Percentiles rank a stretch among this genome's conserved stretches.
These are phyloP conservation scores for Thera obeliscata DNA, from an alignment of 2,888 invertebrate genomes.

Conservation along the genomic window DNA sequence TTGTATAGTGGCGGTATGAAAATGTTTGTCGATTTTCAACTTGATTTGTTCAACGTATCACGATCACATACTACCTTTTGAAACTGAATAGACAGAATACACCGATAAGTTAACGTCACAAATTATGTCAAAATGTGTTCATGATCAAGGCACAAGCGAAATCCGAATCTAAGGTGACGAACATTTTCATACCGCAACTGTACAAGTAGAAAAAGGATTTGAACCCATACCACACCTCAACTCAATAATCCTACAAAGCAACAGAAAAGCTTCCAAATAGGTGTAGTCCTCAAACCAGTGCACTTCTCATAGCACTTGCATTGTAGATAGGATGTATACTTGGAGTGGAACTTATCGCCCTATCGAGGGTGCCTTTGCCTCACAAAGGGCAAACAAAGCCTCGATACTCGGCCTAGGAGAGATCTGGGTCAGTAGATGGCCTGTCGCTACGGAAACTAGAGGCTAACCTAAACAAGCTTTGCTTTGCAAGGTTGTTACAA, in stretches of 20 bases:
- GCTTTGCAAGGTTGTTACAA: neutral
- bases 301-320: neutral
- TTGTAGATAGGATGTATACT: neutral
- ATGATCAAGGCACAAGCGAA: too few species aligned
- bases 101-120: too few species aligned
- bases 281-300: neutral
- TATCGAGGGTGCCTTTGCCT: neutral
- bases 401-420: conserved; percentile 27
- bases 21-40: too few species aligned
- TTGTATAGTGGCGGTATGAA: too few species aligned
- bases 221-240: too few species aligned
- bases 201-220: too few species aligned
- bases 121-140: too few species aligned
- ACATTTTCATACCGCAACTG: too few species aligned
- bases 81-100: too few species aligned
- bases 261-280: neutral
- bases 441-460: conserved; percentile 1
- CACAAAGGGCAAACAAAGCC: conserved; percentile 9
- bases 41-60: too few species aligned
- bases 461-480: neutral
- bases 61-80: too few species aligned
- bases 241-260: neutral
- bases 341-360: neutral
- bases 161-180: too few species aligned
- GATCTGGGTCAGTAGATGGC: conserved; percentile 9